Conservation (phyloP, 30 jellyfish, hydroid and myxozoan species). For the Nemopilema nomurai region DNA sequence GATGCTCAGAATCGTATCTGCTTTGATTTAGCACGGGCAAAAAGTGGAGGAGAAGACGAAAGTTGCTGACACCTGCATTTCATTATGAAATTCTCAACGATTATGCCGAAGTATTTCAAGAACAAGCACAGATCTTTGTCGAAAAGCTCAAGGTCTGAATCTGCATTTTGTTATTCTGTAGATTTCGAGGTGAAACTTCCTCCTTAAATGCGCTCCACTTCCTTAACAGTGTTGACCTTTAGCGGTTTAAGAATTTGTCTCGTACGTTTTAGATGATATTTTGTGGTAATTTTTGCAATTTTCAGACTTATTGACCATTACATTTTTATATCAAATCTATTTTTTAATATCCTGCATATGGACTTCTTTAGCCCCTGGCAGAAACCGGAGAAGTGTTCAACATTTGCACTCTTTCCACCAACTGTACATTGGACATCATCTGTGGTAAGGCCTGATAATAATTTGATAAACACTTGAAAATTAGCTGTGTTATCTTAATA, state of each 20-base stretch:
- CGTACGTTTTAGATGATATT: too few relatives aligned
- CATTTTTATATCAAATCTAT: too few relatives aligned
- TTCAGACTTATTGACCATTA: too few relatives aligned
- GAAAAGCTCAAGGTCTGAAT: slow-evolving; percentile 51
- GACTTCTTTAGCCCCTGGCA: slow-evolving; percentile 23
- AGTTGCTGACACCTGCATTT: slow-evolving; percentile 84
- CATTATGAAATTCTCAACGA: slow-evolving; percentile 85
- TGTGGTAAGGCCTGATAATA: slow-evolving; percentile 48
- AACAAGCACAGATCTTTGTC: slow-evolving; percentile 65
- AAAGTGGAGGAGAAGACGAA: slow-evolving; percentile 86
- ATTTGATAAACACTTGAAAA: not conserved
- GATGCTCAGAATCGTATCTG: too few relatives aligned
- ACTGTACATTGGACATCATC: slow-evolving; percentile 47
- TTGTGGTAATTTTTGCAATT: too few relatives aligned
- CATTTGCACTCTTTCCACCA: slow-evolving; percentile 20
- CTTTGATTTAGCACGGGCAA: slow-evolving; percentile 80
- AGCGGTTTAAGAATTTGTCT: too few relatives aligned
- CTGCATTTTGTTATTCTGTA: not conserved
- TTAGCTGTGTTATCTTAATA: not conserved
- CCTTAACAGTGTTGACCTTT: too few relatives aligned
- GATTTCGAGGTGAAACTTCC: too few relatives aligned
- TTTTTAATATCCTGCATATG: too few relatives aligned
- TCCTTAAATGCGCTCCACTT: too few relatives aligned
- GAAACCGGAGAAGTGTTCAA: slow-evolving; percentile 44
- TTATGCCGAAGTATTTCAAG: slow-evolving; percentile 58